These are phyloP conservation scores for Numida meleagris DNA, from an alignment of 2,113 vertebrate genomes.

Conservation along the genomic window DNA sequence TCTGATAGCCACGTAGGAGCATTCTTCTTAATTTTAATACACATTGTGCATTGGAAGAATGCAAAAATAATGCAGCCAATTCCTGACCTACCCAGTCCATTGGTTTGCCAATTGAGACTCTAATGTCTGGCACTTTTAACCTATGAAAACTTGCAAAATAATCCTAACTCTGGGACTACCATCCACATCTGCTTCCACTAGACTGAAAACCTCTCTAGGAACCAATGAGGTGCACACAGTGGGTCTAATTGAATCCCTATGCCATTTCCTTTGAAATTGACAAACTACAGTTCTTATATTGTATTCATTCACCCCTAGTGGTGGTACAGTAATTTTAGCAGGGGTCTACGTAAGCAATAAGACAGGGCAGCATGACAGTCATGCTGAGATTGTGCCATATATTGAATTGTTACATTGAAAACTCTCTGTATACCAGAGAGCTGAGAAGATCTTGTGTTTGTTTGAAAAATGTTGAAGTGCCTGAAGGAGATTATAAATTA, in stretches of 20 bases:
- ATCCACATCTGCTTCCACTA: constrained; percentile 71
- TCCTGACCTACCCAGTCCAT: background rate
- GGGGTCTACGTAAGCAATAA: constrained; percentile 63
- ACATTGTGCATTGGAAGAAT: background rate
- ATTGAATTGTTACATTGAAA: constrained; percentile 6
- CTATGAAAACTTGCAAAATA: constrained; percentile 20
- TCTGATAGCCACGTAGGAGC: background rate
- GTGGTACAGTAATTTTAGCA: constrained; percentile 67
- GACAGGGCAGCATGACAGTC: constrained; percentile 42
- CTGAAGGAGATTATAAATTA: background rate
- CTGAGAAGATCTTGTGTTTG: background rate
- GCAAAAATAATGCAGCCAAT: background rate
- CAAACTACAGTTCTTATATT: constrained; percentile 67
- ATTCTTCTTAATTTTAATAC: constrained; percentile 17
- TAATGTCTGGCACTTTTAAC: background rate
- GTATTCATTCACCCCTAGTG: constrained; percentile 63
- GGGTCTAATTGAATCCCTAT: constrained; percentile 73
- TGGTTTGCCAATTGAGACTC: background rate
- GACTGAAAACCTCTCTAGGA: constrained; percentile 71
- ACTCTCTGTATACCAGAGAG: background rate
- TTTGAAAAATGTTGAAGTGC: background rate
- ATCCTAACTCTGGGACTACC: constrained; percentile 26
- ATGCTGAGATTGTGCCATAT: constrained; percentile 5
- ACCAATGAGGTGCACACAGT: constrained; percentile 66
- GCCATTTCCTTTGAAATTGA: constrained; percentile 75